Base-by-base conservation (phyloP, 1,140 invertebrate genomes). In the Hyphantria cunea region DNA sequence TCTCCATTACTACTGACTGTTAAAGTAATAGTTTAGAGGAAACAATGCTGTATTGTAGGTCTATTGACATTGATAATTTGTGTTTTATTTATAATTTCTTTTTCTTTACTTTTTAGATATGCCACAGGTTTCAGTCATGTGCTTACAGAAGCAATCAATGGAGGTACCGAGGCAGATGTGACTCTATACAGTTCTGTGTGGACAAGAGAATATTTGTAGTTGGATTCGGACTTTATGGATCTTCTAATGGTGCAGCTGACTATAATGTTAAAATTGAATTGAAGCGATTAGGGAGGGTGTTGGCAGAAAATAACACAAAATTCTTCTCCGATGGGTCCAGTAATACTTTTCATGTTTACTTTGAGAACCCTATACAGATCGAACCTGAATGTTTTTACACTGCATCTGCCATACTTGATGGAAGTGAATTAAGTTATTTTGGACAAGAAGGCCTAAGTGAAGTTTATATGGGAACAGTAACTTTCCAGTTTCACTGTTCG, bases 91-190 rank as follows among this genome's bases (percentile, higher is more conserved):
- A 25, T 25, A 39, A 39, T 3, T 3, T 3, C n/a, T 3, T n/a
- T n/a, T n/a, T 39, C 37, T 8, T 15, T 44, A 9, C 5, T 14
- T 90, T 91, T 17, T 86, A 96, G 95, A 95, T 97, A 10, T 98
- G 97, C 78, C 97, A 98, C 84, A 93, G 98, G 83, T 99, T 99
- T 84, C 97, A 98, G 85, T 98, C 97, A 0, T 98, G 97, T 79
- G 98, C 98, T 3, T 99, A 99, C 84, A 94, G 98, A 70, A 97
- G 96, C 77, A 99, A 99, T 84, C 98, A 99, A 77, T 98, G 97
- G 97, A 93, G 97, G 34, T 98, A 98, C 81, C 92, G 97, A 76
- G 97, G 97, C 10, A 92, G 97, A 45, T 98, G 97, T 80, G 97
- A 98, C 78, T 97, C 96, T 33, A 98, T 98, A 77, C 97, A 98